phyloP scores from a whole-genome alignment of 1,140 invertebrate genomes.

The Pomacea maculata region DNA sequence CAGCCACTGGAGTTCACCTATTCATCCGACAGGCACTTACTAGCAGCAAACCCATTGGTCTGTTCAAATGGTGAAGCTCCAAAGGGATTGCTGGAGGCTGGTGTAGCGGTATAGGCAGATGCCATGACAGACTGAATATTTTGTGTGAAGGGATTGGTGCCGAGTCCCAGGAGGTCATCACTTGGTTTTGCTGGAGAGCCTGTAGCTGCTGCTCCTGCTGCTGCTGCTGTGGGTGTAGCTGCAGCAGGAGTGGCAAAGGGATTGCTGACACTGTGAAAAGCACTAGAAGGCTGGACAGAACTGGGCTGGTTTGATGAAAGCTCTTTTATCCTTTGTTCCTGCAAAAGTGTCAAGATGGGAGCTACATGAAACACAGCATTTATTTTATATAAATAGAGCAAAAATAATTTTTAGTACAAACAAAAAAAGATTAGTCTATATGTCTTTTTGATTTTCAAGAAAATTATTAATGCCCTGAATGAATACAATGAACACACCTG shows the following conservation, averaged over 20 bases:
- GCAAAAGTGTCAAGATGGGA: constrained; percentile 7
- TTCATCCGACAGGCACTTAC: not conserved
- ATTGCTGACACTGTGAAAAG: constrained; percentile 72
- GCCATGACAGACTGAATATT: constrained; percentile 65
- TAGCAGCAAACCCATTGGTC: constrained; percentile 27
- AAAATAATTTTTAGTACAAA: no score
- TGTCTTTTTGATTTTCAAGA: no score
- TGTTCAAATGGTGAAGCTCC: constrained; percentile 27
- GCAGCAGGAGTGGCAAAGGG: constrained; percentile 76
- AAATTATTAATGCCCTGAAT: no score
- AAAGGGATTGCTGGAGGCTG: constrained; percentile 34
- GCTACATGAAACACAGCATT: not conserved
- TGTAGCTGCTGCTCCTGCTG: constrained; percentile 27
- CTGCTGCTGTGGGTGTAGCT: constrained; percentile 23
- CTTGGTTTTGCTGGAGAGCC: constrained; percentile 75
- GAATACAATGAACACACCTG: no score
- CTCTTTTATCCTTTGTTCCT: constrained; percentile 59
- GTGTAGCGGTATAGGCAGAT: constrained; percentile 30
- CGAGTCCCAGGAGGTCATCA: constrained; percentile 86
- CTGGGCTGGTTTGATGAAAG: constrained; percentile 28
- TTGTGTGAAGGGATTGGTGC: constrained; percentile 89
- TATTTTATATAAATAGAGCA: no score
- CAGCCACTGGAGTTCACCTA: not conserved
- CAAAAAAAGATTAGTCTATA: no score
- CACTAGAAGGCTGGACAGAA: constrained; percentile 32